Percentiles rank a stretch among this genome's conserved stretches.
Conservation (phyloP, 2,888 invertebrate genomes). For the Eupithecia dodoneata region DNA sequence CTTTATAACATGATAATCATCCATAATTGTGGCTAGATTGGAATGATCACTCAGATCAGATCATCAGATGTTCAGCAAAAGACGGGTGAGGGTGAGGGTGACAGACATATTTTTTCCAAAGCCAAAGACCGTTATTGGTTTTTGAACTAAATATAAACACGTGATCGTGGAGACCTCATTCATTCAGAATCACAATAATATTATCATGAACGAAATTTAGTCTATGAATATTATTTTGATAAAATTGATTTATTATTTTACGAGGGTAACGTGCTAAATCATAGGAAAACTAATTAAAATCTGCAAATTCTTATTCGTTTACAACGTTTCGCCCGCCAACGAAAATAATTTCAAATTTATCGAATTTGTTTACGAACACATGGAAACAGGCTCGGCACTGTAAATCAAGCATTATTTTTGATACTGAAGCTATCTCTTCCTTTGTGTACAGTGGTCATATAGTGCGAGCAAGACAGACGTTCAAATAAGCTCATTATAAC, state of each 20-base stretch:
- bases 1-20: constrained; percentile 97
- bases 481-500: neutral
- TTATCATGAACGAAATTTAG: neutral
- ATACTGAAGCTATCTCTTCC: constrained; percentile 1
- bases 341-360: constrained; percentile 53
- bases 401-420: neutral
- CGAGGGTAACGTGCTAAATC: neutral
- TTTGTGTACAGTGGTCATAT: neutral
- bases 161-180: neutral
- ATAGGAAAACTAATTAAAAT: neutral
- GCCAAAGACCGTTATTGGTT: constrained; percentile 22
- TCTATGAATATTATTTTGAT: neutral
- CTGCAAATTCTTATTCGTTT: constrained; percentile 14
- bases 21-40: constrained; percentile 84
- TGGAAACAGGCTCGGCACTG: neutral
- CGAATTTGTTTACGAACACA: constrained; percentile 29
- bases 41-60: too few species aligned
- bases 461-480: constrained; percentile 12
- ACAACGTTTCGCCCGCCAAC: constrained; percentile 42
- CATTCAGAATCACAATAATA: constrained; percentile 6
- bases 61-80: constrained; percentile 30
- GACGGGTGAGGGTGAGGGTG: constrained; percentile 27
- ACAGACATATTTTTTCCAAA: constrained; percentile 18
- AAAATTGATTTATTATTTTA: neutral
- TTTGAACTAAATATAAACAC: constrained; percentile 13